phyloP scores from a whole-genome alignment of 2,888 invertebrate genomes.

The Chrysopilus asiliformis region DNA sequence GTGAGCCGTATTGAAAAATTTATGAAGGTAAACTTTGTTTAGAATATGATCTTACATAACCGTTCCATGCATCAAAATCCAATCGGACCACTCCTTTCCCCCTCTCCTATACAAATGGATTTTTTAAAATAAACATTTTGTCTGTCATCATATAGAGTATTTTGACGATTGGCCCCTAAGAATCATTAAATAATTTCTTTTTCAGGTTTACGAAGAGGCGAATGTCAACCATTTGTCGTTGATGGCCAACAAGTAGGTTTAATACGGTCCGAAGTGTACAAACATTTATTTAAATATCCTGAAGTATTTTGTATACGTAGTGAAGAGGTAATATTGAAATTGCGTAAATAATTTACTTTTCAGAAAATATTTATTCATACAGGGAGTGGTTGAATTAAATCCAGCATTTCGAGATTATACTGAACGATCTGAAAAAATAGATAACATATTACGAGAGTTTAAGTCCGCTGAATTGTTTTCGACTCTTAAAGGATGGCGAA shows the following conservation, averaged over 20 bases:
- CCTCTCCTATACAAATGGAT: no score
- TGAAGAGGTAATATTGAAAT: no score
- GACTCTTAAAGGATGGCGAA: conserved; percentile 81
- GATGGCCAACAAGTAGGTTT: conserved; percentile 83
- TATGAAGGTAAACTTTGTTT: no score
- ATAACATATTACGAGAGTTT: conserved; percentile 63
- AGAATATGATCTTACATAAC: no score
- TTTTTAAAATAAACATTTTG: no score
- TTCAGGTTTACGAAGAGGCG: conserved; percentile 59
- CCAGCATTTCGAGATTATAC: conserved; percentile 77
- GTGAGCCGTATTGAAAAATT: no score
- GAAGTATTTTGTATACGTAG: conserved; percentile 53
- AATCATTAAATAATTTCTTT: no score
- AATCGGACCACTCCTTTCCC: no score
- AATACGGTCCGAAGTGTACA: conserved; percentile 70
- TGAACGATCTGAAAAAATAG: conserved; percentile 64
- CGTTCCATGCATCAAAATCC: no score
- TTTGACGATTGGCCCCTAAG: no score
- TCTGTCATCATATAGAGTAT: no score
- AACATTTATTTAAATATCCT: conserved; percentile 66
- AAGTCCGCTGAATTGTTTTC: conserved; percentile 61
- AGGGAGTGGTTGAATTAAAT: conserved; percentile 67
- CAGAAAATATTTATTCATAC: conserved; percentile 12
- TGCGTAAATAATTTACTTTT: no score
- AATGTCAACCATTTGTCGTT: conserved; percentile 76